Base-by-base conservation (phyloP, 2,797 vertebrate species). In the Alectoris magna region DNA sequence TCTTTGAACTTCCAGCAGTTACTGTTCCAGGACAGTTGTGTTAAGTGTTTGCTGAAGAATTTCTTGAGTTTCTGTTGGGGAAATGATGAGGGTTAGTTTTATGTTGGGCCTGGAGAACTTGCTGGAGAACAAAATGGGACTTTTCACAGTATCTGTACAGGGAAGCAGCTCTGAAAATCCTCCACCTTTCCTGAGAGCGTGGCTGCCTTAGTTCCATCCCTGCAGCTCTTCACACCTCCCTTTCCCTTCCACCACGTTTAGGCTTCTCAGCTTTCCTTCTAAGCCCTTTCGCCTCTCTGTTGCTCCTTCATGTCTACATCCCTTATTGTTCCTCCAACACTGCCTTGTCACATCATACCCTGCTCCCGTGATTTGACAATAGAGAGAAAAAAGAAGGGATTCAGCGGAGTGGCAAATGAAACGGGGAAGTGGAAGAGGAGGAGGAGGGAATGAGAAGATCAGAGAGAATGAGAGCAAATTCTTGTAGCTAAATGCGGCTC, bases 401-500 rank as follows among this genome's bases (percentile, higher is more conserved):
- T 95, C 58, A 51, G 62, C 55, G 56, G 63, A 88, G 58, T 85
- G 38, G 46, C 2, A 1, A 95, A 86, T 63, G 81, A 91, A 91
- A 82, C 1, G 22, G 58, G 89, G 78, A 90, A 91, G 71, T 77
- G 70, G 84, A 93, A 95, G 74, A 90, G 85, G 87, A 90, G 90
- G 84, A 93, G 79, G 73, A 93, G 82, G 70, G 91, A 88, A 88
- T 77, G 85, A 77, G 74, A 92, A 88, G 85, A 94, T 96, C 92
- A 95, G 88, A 96, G 49, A 69, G 77, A 81, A 79, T 14, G 71
- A 90, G 69, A 94, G 79, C 67, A 87, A 96, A 77, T 26, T 15
- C 75, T 92, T 0, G 2, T 62, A 82, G 86, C 79, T 90, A 77
- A 93, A 84, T 2, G 9, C 8, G 8, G 84, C 71, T 95, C 11